phyloP scores from a whole-genome alignment of 2,888 invertebrate genomes.

The Lottia scabra region DNA sequence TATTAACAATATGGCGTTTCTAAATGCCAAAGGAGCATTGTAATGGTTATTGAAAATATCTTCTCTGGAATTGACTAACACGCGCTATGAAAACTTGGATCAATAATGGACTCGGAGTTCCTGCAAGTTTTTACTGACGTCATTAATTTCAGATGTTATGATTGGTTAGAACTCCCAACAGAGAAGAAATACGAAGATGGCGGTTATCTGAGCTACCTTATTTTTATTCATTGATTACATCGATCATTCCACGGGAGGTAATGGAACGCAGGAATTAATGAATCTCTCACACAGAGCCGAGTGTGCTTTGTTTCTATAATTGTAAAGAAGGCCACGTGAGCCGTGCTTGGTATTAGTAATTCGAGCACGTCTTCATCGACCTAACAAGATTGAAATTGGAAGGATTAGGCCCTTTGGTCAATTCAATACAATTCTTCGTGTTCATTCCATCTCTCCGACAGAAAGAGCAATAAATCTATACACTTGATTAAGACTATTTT shows the following conservation, averaged over 20 bases:
- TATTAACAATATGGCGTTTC: background rate
- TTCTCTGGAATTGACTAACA: background rate
- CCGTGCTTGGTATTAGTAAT: background rate
- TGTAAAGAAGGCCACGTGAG: background rate
- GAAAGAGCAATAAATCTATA: no score
- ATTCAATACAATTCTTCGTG: no score
- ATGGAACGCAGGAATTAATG: background rate
- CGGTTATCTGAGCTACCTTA: background rate
- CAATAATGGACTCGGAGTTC: background rate
- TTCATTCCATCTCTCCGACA: no score
- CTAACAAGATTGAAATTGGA: background rate
- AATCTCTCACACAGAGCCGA: background rate
- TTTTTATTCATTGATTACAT: background rate
- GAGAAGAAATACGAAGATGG: background rate
- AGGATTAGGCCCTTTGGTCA: background rate
- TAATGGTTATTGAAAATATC: background rate
- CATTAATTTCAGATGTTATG: background rate
- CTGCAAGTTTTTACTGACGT: background rate
- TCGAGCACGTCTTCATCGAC: background rate
- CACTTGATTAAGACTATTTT: no score
- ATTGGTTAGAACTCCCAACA: background rate
- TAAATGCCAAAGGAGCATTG: background rate
- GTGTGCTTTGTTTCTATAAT: background rate
- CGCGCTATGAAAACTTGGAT: background rate
- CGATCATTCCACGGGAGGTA: background rate